phyloP scores from a whole-genome alignment of 2,888 invertebrate genomes.

The Glaucopsyche alexis region DNA sequence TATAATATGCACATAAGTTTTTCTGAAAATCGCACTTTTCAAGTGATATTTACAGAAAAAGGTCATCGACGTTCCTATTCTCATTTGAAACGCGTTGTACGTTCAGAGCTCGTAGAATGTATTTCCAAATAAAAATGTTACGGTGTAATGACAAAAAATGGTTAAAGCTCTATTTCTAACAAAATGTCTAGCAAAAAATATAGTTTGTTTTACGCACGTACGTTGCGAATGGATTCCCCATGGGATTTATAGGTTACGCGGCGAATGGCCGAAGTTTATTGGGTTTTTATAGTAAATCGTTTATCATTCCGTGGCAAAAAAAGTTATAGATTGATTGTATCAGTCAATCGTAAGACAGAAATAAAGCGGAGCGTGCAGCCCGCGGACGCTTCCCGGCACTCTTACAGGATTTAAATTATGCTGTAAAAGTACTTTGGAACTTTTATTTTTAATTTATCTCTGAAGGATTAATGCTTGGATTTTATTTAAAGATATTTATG shows the following conservation, averaged over 20 bases:
- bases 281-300: constrained; percentile 48
- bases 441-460: constrained; percentile 4
- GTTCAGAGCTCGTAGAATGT: no score
- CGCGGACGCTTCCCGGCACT: constrained; percentile 2
- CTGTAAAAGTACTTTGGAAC: background rate
- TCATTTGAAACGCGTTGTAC: no score
- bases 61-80: no score
- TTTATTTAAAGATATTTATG: background rate
- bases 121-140: constrained; percentile 9
- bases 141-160: background rate
- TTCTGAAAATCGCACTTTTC: no score
- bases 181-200: constrained; percentile 37
- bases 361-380: constrained; percentile 3
- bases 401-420: constrained; percentile 6
- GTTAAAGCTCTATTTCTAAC: constrained; percentile 11
- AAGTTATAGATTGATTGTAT: constrained; percentile 34
- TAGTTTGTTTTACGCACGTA: constrained; percentile 67
- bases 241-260: constrained; percentile 66
- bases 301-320: constrained; percentile 48
- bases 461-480: background rate
- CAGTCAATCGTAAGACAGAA: constrained; percentile 25
- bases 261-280: constrained; percentile 50
- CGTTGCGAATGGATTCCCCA: constrained; percentile 58
- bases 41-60: no score
- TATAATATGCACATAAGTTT: no score